A percentile compares a stretch with the other conserved stretches of the same genome.
phyloP scores from a whole-genome alignment of 1,140 invertebrate species.

The Babylonia areolata region DNA sequence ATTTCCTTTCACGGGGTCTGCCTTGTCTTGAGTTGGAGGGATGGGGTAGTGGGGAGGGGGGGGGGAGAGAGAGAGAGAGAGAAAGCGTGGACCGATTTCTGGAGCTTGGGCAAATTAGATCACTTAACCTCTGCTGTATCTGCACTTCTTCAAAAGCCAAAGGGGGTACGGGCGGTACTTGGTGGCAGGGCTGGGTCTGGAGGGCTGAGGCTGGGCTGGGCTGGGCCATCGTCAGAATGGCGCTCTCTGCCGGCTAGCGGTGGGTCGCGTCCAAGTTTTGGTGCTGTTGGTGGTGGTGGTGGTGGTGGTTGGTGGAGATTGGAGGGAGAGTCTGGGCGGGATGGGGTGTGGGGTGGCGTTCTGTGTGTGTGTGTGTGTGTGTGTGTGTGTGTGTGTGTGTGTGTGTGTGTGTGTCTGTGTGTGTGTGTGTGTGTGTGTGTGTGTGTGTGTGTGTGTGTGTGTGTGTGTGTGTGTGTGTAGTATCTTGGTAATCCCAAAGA shows the following conservation, averaged over 20 bases:
- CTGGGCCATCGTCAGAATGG: too few relatives aligned
- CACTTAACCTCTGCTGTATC: constrained; percentile 1
- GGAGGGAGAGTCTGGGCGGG: too few relatives aligned
- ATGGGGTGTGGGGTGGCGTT: too few relatives aligned
- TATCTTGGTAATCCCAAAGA: too few relatives aligned
- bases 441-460: constrained; percentile 5
- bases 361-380: constrained; percentile 9
- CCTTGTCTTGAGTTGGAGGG: background rate
- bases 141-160: constrained; percentile 9
- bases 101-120: constrained; percentile 21
- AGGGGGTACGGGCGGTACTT: too few relatives aligned
- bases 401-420: background rate
- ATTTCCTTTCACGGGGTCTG: background rate
- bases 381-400: background rate
- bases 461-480: background rate
- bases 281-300: too few relatives aligned
- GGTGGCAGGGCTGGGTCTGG: too few relatives aligned
- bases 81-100: background rate
- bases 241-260: background rate
- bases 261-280: too few relatives aligned
- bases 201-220: too few relatives aligned
- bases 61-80: too few relatives aligned
- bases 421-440: background rate
- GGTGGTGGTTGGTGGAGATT: too few relatives aligned
- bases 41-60: too few relatives aligned